Conservation (phyloP, 2,113 vertebrate species). For the Speoplatyrhinus poulsoni region DNA sequence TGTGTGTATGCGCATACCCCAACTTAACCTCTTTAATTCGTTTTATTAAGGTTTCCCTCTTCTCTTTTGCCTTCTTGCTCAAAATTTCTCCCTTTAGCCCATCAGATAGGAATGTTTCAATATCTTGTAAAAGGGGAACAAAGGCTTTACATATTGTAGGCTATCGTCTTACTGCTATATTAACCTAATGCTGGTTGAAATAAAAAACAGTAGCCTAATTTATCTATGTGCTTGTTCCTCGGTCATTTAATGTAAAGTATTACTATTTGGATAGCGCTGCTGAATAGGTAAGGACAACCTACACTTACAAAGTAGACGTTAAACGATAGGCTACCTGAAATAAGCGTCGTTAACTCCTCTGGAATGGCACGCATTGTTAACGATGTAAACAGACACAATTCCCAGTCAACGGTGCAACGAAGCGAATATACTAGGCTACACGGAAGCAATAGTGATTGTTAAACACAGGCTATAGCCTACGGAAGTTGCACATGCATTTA, state of each 20-base stretch:
- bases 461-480: no score
- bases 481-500: no score
- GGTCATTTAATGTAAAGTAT: neutral
- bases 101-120: conserved; percentile 85
- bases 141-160: neutral
- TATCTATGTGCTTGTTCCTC: conserved; percentile 37
- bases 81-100: conserved; percentile 88
- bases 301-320: neutral
- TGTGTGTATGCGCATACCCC: conserved; percentile 29
- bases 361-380: conserved; percentile 65
- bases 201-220: no score
- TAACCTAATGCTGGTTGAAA: neutral
- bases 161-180: neutral
- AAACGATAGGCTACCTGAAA: conserved; percentile 68
- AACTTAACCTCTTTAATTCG: conserved; percentile 88
- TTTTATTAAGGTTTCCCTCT: conserved; percentile 84
- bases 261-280: neutral
- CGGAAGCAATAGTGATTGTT: no score
- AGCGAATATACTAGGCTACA: no score
- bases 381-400: conserved; percentile 9
- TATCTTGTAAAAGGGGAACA: conserved; percentile 71
- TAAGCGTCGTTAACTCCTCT: conserved; percentile 72
- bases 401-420: conserved; percentile 34
- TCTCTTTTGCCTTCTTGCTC: conserved; percentile 93
- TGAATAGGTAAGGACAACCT: neutral